Evolutionary conservation across 1,140 invertebrate species (phyloP), one percentile per base, ranked within the genome.

Genomic region (Drosophila baimaii): DNA sequence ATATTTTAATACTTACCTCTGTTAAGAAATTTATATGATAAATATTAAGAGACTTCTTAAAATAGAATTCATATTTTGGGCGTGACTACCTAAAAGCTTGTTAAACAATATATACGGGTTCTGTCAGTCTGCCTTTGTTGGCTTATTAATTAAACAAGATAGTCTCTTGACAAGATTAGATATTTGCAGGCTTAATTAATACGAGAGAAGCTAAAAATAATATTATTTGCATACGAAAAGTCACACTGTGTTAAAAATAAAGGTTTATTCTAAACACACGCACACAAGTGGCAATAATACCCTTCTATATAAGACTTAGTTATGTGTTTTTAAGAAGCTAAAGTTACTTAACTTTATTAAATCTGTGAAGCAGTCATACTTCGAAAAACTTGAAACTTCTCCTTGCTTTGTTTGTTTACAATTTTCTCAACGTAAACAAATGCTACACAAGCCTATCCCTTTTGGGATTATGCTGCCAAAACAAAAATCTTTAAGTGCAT

Each of bases 401-500:
- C 21, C 7, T n/a, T 1, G 9, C 19, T 15, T 58, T 58, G 61
- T 43, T 64, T 61, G 9, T 61, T 61, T 64, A 63, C 25, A 17
- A 17, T 31, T 63, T 63, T 23, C 19, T 9, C 15, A 41, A 15
- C 9, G 19, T 29, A 61, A 61, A 43, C 62, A 64, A 64, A 43
- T 19, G 27, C 12, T 25, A 33, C 8, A 12, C 13, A 58, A 63
- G 19, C 0, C 19, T 23, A 31, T 31, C 35, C 25, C 35, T 33
- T 54, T 10, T n/a, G 25, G 7, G 8, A 33, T 17, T 47, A 59
- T 23, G 19, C n/a, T 15, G 3, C 29, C 29, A 44, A n/a, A 12
- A 63, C 49, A 52, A 21, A 33, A 52, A 21, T 52, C 51, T 19
- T 21, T 52, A 52, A 52, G 61, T 61, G 37, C 62, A 43, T 64